Base-by-base conservation (phyloP, 2,113 vertebrate species). In the Pheucticus melanocephalus region DNA sequence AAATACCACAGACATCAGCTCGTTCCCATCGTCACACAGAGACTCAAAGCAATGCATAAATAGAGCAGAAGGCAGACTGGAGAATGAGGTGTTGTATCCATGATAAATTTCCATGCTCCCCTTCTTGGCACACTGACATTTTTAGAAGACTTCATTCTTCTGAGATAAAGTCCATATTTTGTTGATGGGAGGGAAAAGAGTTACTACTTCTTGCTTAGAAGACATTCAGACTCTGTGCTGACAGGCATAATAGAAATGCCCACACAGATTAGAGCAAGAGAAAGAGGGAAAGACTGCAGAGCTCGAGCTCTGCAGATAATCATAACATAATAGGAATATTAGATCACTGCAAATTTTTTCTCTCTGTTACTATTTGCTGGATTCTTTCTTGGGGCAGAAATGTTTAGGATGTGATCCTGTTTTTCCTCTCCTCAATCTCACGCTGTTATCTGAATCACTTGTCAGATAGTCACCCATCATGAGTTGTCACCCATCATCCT, bases 201-300 rank as follows among this genome's bases (percentile, higher is more conserved):
- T 44, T 28, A 42, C 37, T 51, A 70, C 37, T 69, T 90, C 10
- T 60, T 75, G 33, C 33, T 61, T 70, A 71, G 82, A 86, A 86
- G 79, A 60, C 71, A 53, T 42, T 88, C 76, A 69, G 88, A 60
- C 3, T 2, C 35, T 86, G 30, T 60, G 64, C 64, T 95, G 88
- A 91, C 87, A 95, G 71, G 44, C 39, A 48, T 66, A 86, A 78
- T 92, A 71, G 79, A 90, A 96, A 86, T 96, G 93, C 92, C 85
- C 27, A 68, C 88, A 92, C 20, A 90, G 78, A 97, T 96, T 82
- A 94, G 37, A 83, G 48, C 7, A 45, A 81, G 64, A 81, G 82
- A 66, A 93, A 77, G 51, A 84, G 23, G 82, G 86, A 85, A 51
- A 71, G 31, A 88, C 82, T 70, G 82, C 92, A 96, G 93, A 93